Percentiles rank a stretch among this genome's conserved stretches.
These are phyloP conservation scores for Episyrphus balteatus DNA, from an alignment of 1,140 invertebrate species.

Conservation along the genomic window DNA sequence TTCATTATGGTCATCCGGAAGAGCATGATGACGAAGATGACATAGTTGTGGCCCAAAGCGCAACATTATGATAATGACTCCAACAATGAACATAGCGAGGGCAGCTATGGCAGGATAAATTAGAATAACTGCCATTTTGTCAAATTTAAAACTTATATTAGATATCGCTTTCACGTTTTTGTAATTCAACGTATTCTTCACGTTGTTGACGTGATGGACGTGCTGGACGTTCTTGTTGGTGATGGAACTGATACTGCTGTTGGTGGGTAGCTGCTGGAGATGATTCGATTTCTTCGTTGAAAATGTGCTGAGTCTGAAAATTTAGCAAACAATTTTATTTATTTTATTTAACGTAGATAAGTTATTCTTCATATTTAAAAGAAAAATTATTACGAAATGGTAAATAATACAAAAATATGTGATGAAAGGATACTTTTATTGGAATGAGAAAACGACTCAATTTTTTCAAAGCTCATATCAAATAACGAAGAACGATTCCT, in stretches of 20 bases:
- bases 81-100: slow-evolving; percentile 58
- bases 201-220: slow-evolving; percentile 29
- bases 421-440: too few species aligned
- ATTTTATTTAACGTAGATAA: too few species aligned
- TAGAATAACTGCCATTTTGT: slow-evolving; percentile 53
- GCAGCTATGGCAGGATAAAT: slow-evolving; percentile 61
- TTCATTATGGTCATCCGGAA: slow-evolving; percentile 43
- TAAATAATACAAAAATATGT: too few species aligned
- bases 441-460: too few species aligned
- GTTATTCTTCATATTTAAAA: too few species aligned
- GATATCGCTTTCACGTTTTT: slow-evolving; percentile 72
- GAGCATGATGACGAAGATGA: slow-evolving; percentile 51
- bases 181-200: slow-evolving; percentile 61
- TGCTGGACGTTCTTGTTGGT: slow-evolving; percentile 26
- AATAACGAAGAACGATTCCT: too few species aligned
- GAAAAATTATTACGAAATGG: too few species aligned
- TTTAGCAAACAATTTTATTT: too few species aligned
- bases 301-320: slow-evolving; percentile 28
- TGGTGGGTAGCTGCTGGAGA: slow-evolving; percentile 24
- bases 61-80: slow-evolving; percentile 62
- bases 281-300: slow-evolving; percentile 28
- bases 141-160: slow-evolving; percentile 38
- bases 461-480: too few species aligned
- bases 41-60: slow-evolving; percentile 56
- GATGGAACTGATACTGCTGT: slow-evolving; percentile 13